phyloP scores from a whole-genome alignment of 2,888 invertebrate genomes.

The Anthrax anthrax region DNA sequence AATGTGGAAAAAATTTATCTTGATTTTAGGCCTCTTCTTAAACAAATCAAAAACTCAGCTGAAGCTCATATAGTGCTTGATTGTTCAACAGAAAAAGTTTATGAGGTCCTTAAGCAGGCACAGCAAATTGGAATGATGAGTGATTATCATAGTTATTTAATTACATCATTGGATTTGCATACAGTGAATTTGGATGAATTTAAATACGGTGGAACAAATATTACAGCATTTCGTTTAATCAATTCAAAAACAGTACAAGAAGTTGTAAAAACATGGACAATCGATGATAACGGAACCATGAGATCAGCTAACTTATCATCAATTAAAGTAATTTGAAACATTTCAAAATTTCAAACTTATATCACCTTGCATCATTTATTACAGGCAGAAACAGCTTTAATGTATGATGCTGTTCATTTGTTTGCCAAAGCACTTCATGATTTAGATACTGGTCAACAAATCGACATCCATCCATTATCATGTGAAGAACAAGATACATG shows the following conservation, averaged over 20 bases:
- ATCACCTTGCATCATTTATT: too few species aligned
- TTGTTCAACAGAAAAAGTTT: constrained; percentile 73
- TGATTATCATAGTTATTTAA: constrained; percentile 84
- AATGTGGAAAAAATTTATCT: too few species aligned
- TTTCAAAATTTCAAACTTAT: neutral
- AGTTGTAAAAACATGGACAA: constrained; percentile 66
- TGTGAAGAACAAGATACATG: constrained; percentile 83
- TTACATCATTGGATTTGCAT: constrained; percentile 83
- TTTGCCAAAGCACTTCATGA: constrained; percentile 88
- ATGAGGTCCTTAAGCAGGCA: constrained; percentile 79
- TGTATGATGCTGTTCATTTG: constrained; percentile 91
- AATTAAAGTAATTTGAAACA: constrained; percentile 30
- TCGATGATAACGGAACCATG: constrained; percentile 54
- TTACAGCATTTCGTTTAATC: constrained; percentile 81
- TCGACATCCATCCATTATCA: constrained; percentile 73
- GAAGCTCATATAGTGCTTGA: constrained; percentile 85
- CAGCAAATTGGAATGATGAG: constrained; percentile 97
- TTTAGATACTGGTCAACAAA: constrained; percentile 77
- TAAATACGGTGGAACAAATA: constrained; percentile 88
- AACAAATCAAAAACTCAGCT: constrained; percentile 83
- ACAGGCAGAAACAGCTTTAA: constrained; percentile 86
- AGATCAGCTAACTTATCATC: constrained; percentile 31
- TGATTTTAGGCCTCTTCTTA: constrained; percentile 59
- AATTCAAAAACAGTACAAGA: constrained; percentile 72
- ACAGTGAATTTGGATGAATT: constrained; percentile 87